phyloP scores from a whole-genome alignment of 2,113 vertebrate genomes.

The Gyps fulvus region DNA sequence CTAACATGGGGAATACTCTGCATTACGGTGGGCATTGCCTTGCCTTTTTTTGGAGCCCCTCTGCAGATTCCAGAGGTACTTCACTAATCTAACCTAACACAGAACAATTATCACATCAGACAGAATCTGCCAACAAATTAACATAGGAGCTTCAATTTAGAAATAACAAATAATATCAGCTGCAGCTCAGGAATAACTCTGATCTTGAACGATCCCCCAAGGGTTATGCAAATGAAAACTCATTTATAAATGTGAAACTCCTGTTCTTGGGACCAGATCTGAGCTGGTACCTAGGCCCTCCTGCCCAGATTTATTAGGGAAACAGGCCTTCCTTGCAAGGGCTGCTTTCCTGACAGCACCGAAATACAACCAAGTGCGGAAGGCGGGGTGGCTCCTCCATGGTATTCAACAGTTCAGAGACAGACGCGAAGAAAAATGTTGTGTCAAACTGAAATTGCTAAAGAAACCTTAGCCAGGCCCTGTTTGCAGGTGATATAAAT shows the following conservation, averaged over 20 bases:
- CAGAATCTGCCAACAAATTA: constrained; percentile 45
- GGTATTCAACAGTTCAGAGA: constrained; percentile 62
- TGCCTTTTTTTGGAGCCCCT: neutral
- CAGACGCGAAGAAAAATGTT: constrained; percentile 67
- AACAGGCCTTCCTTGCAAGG: neutral
- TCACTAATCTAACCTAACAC: neutral
- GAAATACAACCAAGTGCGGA: neutral
- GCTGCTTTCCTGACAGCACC: constrained; percentile 36
- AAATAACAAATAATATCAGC: constrained; percentile 52
- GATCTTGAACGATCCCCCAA: neutral
- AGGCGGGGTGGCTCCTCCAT: constrained; percentile 46
- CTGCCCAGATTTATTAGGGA: neutral
- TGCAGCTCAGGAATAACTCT: constrained; percentile 21
- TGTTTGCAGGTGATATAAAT: constrained; percentile 68
- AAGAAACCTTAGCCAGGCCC: constrained; percentile 67
- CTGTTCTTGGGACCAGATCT: neutral
- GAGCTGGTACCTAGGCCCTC: neutral
- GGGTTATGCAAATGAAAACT: constrained; percentile 27
- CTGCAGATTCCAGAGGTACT: neutral
- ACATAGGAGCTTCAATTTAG: neutral
- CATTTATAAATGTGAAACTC: constrained; percentile 6
- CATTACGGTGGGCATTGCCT: neutral
- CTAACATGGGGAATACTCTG: neutral
- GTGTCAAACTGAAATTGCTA: constrained; percentile 67
- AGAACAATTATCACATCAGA: constrained; percentile 21